Base-by-base conservation (phyloP, 2,797 vertebrate genomes). In the Buphagus erythrorhynchus region DNA sequence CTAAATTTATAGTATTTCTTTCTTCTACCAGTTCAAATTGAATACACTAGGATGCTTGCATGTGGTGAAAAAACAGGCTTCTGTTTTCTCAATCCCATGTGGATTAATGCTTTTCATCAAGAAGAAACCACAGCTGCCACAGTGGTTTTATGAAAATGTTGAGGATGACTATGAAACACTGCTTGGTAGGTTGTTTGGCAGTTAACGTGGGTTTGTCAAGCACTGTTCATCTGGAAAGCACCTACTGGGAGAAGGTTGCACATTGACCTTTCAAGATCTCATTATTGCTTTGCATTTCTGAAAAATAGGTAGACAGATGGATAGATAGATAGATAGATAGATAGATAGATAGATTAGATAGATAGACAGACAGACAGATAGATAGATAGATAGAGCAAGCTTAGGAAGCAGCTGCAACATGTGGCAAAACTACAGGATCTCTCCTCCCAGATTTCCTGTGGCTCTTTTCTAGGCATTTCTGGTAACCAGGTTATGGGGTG, bases 381-480 rank as follows among this genome's bases (percentile, higher is more conserved):
- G 11, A 38, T 7, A 18, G 25, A 71, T 1, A 10, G 17, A 58
- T 2, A 9, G 5, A 75, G 1, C 3, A 1, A 43, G 5, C 49
- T 91, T 59, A 84, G 45, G 29, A 74, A 86, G 57, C 35, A 67
- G 26, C 10, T 66, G 33, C 33, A 48, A 55, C 6, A 26, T 4
- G 16, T 67, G 36, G 14, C 54, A 72, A 80, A 82, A 26, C 38
- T 42, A 35, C 33, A 17, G 21, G n/a, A 43, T 58, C 13, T 65
- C 63, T 71, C 29, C 35, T 71, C n/a, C 13, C 13, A 17, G 0
- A 58, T 62, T 38, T 69, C 18, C 36, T 43, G 19, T 42, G 33
- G 21, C 51, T 77, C 58, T 46, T 88, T 36, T n/a, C 12, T 49
- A 55, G 46, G 10, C 24, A 18, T 74, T 92, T 81, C 54, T 49